Base-by-base conservation (phyloP, 2,797 vertebrate species). In the Brachyalestes nurse region DNA sequence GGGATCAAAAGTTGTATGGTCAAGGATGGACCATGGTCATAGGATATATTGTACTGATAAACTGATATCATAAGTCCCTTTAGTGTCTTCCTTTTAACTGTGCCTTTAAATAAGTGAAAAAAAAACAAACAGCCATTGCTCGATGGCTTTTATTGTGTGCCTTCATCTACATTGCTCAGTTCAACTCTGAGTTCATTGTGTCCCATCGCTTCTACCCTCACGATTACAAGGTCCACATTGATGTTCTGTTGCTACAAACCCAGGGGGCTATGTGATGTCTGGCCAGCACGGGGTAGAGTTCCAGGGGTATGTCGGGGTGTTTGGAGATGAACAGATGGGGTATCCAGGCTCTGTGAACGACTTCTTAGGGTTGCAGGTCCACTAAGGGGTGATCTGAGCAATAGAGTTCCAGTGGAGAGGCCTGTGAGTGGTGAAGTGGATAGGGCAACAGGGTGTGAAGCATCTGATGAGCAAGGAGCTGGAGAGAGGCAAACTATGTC, bases 331-430 rank as follows among this genome's bases (percentile, higher is more conserved):
- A 85, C 51, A 7, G 61, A 10, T 53, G 82, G 65, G 0, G 28
- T 75, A 80, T 87, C 84, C 73, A 87, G 85, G 87, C 88, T 89
- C 73, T 88, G 86, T 6, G 81, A 86, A 66, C 87, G 86, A 55
- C 83, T 88, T 82, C 83, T 84, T 49, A 83, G 49, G 13, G 75
- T 83, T 79, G 88, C 86, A 72, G 53, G 60, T 0, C 81, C 86
- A 14, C 86, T 86, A 75, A 87, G 73, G 77, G 85, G 70, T 0
- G 84, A 87, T 55, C 86, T 86, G 82, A 81, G 82, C 81, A 77
- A 83, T 17, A 78, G 81, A 61, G 8, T 25, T 45, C 83, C 88
- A 7, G 80, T 55, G 8, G 85, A 86, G 61, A 78, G 57, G 72
- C 75, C 58, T 13, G 25, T 71, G 71, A 80, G 66, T 19, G 51